Evolutionary conservation across 2,113 vertebrate species (phyloP), one percentile per base, ranked within the genome.

Genomic region (Psilopogon haemacephalus): DNA sequence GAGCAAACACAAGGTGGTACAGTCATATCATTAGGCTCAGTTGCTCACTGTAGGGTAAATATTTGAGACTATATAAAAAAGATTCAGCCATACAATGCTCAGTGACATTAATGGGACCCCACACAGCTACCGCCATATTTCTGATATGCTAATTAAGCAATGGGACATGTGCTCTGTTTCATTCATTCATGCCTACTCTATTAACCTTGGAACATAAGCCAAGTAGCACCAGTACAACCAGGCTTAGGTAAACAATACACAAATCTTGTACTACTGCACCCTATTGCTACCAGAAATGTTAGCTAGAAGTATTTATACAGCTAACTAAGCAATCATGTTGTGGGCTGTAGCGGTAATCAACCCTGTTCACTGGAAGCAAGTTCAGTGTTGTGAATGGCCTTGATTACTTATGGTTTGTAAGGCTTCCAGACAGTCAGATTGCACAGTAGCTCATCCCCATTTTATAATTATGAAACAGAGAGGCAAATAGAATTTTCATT

Each of bases 331-430:
- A 91, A 78, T 19, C 65, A 77, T 7, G 9, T 63, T 90, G 91
- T 56, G 24, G 80, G 56, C 72, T 88, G 59, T 8, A 72, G 38
- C 72, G 94, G 44, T 24, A 93, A 95, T 96, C 86, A 89, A 73
- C 28, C 37, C 50, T 92, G 88, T 89, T 95, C 75, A 81, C 50
- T 48, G 68, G 75, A 67, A 85, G 38, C 3, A 32, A 87, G 84
- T 87, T 84, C 79, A 91, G 54, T 83, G 55, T 32, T 26, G 5
- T 77, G 93, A 96, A 92, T 84, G 80, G 74, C 17, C 7, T 50
- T 97, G 94, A 95, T 88, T 94, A 79, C 44, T 86, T 82, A 38
- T 56, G 91, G 76, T 48, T 75, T 77, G 28, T 46, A 69, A 90
- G 30, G 37, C 75, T 94, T 64, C 80, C 89, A 96, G 82, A 90